Evolutionary conservation across 1,140 invertebrate species (phyloP), one percentile per base, ranked within the genome.

Genomic region (Hirudo medicinalis): DNA sequence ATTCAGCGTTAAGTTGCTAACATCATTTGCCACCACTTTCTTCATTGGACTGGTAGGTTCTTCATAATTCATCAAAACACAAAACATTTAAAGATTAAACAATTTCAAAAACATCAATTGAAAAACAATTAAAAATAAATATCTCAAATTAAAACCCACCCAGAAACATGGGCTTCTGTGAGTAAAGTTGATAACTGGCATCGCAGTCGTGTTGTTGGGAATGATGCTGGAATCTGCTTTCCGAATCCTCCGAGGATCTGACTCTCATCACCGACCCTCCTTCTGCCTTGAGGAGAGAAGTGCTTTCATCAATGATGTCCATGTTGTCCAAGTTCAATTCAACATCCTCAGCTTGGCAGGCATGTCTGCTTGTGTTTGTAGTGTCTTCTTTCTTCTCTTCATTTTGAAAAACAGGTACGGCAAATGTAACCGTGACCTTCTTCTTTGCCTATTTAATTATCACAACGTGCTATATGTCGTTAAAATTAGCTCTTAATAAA

Each of bases 221-320:
- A 74, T 13, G 79, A 78, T 67, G 80, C 79, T 63, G 22, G 57
- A 63, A 63, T 25, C 29, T 22, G 57, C 57, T 22, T 11, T 63
- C 57, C 19, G 57, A 63, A 63, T 25, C 22, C 57, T 22, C 22
- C 19, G 22, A 32, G 15, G 57, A 32, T n/a, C 22, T 63, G 29
- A 32, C 75, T 54, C 76, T 76, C 36, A 76, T 76, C 27, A 80
- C 74, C 8, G 81, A 81, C 0, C 79, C 80, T 9, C 79, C 82
- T 75, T 86, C 85, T 32, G 86, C 84, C 77, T 89, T 87, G 70
- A 93, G 85, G 29, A 93, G 84, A 78, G 90, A 88, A 72, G 89
- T 90, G 79, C 89, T 89, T 82, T 92, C 90, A 82, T 92, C 90
- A 54, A 90, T 88, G 27, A 89, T 86, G 82, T 90, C 89, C 80